These are phyloP conservation scores for Nothoprocta perdicaria DNA, from an alignment of 2,113 vertebrate genomes.

Conservation along the genomic window DNA sequence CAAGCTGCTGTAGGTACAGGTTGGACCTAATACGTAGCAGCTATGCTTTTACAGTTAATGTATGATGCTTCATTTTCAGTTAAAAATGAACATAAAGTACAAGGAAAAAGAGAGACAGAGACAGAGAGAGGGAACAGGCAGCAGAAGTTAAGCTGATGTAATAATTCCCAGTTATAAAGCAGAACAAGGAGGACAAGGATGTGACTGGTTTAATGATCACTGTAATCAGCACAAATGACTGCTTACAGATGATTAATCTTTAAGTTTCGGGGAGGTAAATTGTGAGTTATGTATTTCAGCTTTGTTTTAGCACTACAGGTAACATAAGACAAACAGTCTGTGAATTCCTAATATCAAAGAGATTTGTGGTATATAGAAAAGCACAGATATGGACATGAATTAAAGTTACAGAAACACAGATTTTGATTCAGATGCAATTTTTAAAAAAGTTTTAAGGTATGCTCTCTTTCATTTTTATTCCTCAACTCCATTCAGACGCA, in stretches of 20 bases:
- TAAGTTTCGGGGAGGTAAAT: conserved; percentile 26
- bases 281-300: conserved; percentile 2
- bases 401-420: background rate
- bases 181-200: background rate
- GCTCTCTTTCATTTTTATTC: conserved; percentile 26
- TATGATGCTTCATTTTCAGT: conserved; percentile 6
- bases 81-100: conserved; percentile 1
- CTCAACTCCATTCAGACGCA: background rate
- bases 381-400: background rate
- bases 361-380: background rate
- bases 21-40: background rate
- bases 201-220: conserved; percentile 6
- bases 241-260: conserved; percentile 53
- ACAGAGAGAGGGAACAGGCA: fast-evolving
- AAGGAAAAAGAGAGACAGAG: background rate
- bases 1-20: background rate
- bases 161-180: conserved; percentile 26
- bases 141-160: background rate
- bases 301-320: conserved; percentile 17
- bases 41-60: background rate
- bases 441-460: background rate
- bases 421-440: background rate
- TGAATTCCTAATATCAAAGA: conserved; percentile 21
- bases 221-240: conserved; percentile 41
- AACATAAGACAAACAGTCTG: conserved; percentile 27